Percentiles rank a stretch among this genome's conserved stretches.
These are phyloP conservation scores for Coryphaenoides rupestris DNA, from an alignment of 2,113 vertebrate genomes.

Conservation along the genomic window DNA sequence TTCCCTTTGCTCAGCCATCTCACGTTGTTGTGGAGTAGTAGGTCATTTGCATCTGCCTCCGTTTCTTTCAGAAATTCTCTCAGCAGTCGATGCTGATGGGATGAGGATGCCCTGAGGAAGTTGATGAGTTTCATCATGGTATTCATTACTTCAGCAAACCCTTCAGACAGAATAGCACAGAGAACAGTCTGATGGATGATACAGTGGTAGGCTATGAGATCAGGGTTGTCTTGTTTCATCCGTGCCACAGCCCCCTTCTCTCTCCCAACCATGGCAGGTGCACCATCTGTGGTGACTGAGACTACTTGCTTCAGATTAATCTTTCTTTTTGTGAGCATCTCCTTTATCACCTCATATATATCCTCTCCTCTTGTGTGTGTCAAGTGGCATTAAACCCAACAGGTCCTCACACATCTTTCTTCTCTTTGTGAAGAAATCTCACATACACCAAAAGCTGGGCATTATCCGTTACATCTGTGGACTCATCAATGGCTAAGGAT, in stretches of 20 bases:
- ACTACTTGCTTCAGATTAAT: conserved; percentile 2
- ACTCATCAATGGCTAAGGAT: too few species aligned
- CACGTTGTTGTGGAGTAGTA: conserved; percentile 10
- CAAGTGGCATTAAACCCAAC: conserved; percentile 6
- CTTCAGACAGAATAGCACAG: too few species aligned
- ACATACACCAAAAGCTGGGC: too few species aligned
- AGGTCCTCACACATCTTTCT: too few species aligned
- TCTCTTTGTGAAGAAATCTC: too few species aligned
- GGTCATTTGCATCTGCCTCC: conserved; percentile 23
- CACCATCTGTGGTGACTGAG: conserved; percentile 9
- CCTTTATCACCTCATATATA: conserved; percentile 7
- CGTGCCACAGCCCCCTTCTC: too few species aligned
- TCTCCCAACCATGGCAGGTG: too few species aligned
- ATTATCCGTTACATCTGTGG: too few species aligned
- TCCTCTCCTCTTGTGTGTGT: conserved; percentile 11
- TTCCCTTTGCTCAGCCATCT: conserved; percentile 16
- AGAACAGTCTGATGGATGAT: too few species aligned
- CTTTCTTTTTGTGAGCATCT: conserved; percentile 5
- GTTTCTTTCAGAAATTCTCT: conserved; percentile 18
- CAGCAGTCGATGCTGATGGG: conserved; percentile 21
- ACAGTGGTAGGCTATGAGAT: too few species aligned
- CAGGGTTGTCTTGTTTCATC: too few species aligned
- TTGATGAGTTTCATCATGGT: conserved; percentile 16
- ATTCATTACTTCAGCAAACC: conserved; percentile 24
- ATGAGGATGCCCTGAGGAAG: conserved; percentile 25